Evolutionary conservation across 2,113 vertebrate species (phyloP).

Genomic region (Australoheros scitulus): DNA sequence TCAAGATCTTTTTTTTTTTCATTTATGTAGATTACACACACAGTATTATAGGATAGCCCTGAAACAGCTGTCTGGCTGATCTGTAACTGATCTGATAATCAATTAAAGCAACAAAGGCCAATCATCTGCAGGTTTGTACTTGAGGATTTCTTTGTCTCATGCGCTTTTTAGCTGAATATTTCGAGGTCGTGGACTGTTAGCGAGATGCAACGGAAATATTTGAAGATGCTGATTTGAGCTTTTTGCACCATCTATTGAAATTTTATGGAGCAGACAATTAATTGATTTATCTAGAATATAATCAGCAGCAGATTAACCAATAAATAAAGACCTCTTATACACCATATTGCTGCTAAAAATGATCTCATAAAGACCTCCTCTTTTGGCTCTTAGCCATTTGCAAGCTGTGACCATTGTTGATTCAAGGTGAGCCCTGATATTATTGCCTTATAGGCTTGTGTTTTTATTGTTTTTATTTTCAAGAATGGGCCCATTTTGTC

Average conservation of each 20-base stretch:
- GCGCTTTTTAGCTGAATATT: neutral
- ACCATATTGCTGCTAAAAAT: conserved; percentile 1
- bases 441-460: conserved; percentile 70
- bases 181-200: neutral
- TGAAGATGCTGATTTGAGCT: neutral
- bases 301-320: neutral
- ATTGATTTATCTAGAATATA: neutral
- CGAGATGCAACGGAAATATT: neutral
- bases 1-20: neutral
- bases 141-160: neutral
- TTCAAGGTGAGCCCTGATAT: conserved; percentile 76
- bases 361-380: neutral
- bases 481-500: conserved; percentile 80
- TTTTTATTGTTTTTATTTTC: conserved; percentile 83
- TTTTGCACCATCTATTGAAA: neutral
- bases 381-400: conserved; percentile 55
- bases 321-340: neutral
- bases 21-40: neutral
- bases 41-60: neutral
- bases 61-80: neutral
- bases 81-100: neutral
- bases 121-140: neutral
- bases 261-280: neutral
- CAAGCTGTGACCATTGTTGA: conserved; percentile 74
- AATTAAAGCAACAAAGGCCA: neutral